These are phyloP conservation scores for Cryptoprocta ferox DNA, from an alignment of 2,797 vertebrate genomes.

Conservation along the genomic window DNA sequence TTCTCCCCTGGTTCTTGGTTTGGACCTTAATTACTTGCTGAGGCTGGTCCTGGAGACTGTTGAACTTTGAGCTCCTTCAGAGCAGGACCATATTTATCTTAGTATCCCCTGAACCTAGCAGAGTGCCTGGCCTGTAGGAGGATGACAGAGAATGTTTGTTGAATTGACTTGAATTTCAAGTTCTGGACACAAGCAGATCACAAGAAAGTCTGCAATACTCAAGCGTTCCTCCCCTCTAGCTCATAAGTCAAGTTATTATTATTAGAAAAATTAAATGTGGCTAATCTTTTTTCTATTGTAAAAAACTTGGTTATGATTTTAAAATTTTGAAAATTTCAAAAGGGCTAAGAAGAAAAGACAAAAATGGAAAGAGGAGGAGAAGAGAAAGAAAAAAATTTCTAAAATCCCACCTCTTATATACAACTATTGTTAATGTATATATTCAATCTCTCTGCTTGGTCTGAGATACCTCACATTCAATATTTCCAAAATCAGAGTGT, in stretches of 20 bases:
- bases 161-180: conserved; percentile 17
- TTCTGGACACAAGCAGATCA: not conserved
- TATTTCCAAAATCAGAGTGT: not conserved
- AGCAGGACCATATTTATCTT: not conserved
- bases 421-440: not conserved
- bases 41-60: not conserved
- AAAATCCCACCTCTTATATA: not conserved
- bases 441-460: not conserved
- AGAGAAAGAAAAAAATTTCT: not conserved
- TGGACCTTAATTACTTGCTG: not conserved
- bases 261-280: not conserved
- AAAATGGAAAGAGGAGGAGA: not conserved
- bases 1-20: not conserved
- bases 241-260: not conserved
- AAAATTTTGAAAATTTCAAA: not conserved
- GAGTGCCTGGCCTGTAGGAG: not conserved
- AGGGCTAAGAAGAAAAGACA: not conserved
- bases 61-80: not conserved
- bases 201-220: not conserved
- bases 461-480: not conserved
- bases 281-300: not conserved
- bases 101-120: not conserved
- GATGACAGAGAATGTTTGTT: not conserved
- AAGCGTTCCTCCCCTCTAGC: not conserved
- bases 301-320: conserved; percentile 23